Conservation (phyloP, 1,140 invertebrate species). For the Anastrepha ludens region DNA sequence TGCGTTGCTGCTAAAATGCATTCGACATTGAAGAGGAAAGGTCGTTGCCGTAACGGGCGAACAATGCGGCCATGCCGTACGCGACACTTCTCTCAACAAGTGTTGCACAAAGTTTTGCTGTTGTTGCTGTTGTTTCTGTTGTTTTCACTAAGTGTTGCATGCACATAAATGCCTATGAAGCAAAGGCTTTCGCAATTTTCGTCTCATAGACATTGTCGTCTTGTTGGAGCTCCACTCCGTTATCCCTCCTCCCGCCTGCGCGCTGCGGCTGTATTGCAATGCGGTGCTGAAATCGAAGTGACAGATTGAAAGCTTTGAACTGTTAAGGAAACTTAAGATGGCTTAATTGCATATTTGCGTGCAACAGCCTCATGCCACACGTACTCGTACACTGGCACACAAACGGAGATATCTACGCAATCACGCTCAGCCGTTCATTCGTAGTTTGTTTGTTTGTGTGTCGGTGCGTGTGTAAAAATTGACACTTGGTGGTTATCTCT, state of each 20-base stretch:
- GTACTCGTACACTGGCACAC: not conserved
- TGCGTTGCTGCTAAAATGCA: not conserved
- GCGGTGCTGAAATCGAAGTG: conserved; percentile 52
- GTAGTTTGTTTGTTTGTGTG: conserved; percentile 23
- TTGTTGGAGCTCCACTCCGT: not conserved
- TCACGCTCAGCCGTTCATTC: not conserved
- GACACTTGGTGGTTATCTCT: conserved; percentile 46
- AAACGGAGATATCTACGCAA: not conserved
- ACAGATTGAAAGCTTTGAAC: conserved; percentile 54
- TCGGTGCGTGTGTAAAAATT: conserved; percentile 23
- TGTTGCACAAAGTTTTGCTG: not conserved
- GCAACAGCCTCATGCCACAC: conserved; percentile 24
- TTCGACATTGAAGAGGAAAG: conserved; percentile 17
- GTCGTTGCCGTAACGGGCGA: conserved; percentile 30
- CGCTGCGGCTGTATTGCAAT: conserved; percentile 24
- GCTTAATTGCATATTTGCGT: conserved; percentile 54
- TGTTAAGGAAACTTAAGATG: conserved; percentile 54
- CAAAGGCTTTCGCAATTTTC: conserved; percentile 14
- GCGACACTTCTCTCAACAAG: not conserved
- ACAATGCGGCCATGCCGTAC: not conserved
- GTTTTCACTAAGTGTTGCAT: not conserved
- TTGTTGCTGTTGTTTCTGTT: not conserved
- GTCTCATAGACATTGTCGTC: not conserved
- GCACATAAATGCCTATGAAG: not conserved
- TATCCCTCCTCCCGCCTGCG: not conserved